phyloP scores from a whole-genome alignment of 2,888 invertebrate species.

The Metalampra italica region DNA sequence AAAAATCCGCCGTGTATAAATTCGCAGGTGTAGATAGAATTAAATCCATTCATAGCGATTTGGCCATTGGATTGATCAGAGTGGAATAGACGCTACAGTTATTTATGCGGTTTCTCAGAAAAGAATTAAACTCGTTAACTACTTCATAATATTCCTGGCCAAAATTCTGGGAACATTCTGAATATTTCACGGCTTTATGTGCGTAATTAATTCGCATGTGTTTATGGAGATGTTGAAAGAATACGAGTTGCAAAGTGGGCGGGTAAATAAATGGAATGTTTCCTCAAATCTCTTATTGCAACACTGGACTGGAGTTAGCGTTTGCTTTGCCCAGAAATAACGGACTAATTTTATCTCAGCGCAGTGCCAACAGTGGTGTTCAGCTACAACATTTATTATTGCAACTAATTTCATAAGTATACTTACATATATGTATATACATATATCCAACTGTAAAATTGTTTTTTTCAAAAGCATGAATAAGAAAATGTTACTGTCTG shows the following conservation, averaged over 20 bases:
- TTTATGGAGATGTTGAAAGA: conserved; percentile 40
- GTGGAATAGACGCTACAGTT: too few relatives aligned
- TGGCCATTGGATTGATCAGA: too few relatives aligned
- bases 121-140: conserved; percentile 3
- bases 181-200: not conserved
- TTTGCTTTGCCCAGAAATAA: conserved; percentile 46
- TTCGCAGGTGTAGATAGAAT: too few relatives aligned
- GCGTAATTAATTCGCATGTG: conserved; percentile 30
- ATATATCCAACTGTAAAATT: too few relatives aligned
- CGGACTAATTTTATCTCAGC: conserved; percentile 46
- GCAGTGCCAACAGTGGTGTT: conserved; percentile 19
- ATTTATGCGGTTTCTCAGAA: not conserved
- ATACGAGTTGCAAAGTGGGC: conserved; percentile 31
- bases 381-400: too few relatives aligned
- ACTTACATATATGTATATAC: too few relatives aligned
- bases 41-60: too few relatives aligned
- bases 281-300: conserved; percentile 47
- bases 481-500: too few relatives aligned
- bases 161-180: conserved; percentile 2
- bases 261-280: conserved; percentile 45
- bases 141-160: not conserved
- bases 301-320: too few relatives aligned
- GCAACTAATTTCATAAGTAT: too few relatives aligned
- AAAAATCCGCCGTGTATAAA: too few relatives aligned
- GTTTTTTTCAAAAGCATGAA: too few relatives aligned